Base-by-base conservation (phyloP, 2,113 vertebrate species). In the Gila orcuttii region DNA sequence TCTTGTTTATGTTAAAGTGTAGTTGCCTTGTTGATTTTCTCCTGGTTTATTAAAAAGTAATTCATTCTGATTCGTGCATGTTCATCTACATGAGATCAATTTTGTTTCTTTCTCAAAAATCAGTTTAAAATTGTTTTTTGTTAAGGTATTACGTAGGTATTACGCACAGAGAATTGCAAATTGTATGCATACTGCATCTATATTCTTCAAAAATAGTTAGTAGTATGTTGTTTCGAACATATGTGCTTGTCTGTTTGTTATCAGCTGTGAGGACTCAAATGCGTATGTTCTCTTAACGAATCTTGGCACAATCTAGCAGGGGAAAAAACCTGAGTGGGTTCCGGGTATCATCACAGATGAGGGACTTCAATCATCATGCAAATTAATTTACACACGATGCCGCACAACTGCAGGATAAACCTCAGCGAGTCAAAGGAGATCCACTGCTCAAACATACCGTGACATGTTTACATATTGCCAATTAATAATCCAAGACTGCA, bases 381-480 rank as follows among this genome's bases (percentile, higher is more conserved):
- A 83, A 83, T 83, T 6, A 74, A 83, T 83, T 83, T 73, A 36
- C 66, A 68, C 82, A 73, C 9, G 59, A 81, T 66, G 79, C 79
- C 25, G 45, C 31, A 2, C 74, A 76, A 82, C 62, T 50, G 17
- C 79, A 82, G 59, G 79, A 64, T 81, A 81, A 81, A 81, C 79
- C 79, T 69, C 28, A 36, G 50, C 12, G 47, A 73, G 82, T 42
- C 68, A 82, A 82, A 69, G 45, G 82, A 73, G 47, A 28, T n/a
- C 21, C 80, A 52, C 45, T 33, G 68, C 68, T 83, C 66, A 83
- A 83, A 83, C 68, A 57, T 36, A 74, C 28, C 31, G 82, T 83
- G 82, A 83, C 50, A 39, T 83, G 68, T 74, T 83, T 83, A 83
- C 82, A 83, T 73, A 73, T 73, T 73, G 68, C 21, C 50, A 83